Evolutionary conservation across 2,888 invertebrate species (phyloP).

Genomic region (Carcina quercana): DNA sequence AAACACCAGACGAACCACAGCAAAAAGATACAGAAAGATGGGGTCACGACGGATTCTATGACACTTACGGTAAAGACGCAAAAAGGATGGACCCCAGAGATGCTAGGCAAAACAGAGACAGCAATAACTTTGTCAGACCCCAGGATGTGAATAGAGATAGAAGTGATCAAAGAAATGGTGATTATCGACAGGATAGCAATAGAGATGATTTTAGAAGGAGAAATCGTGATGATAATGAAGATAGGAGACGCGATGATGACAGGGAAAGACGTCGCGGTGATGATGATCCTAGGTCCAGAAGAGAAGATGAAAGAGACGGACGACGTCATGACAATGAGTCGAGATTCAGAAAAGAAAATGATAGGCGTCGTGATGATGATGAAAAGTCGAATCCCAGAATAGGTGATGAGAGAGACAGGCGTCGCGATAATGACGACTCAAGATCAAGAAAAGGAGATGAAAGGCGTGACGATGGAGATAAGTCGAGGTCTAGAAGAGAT

Average conservation of each 20-base stretch:
- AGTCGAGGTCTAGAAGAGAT: background rate
- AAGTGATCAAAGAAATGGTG: conserved; percentile 16
- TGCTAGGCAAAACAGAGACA: conserved; percentile 30
- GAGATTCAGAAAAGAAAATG: background rate
- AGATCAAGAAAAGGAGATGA: conserved; percentile 12
- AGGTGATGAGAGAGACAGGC: conserved; percentile 7
- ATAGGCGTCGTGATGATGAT: background rate
- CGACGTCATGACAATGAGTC: conserved; percentile 9
- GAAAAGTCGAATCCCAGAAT: background rate
- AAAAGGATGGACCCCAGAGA: conserved; percentile 32
- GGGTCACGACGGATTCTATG: conserved; percentile 65
- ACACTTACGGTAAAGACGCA: conserved; percentile 57
- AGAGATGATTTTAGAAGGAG: conserved; percentile 15
- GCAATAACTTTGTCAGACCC: conserved; percentile 32
- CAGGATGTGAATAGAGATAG: conserved; percentile 19
- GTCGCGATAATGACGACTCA: conserved; percentile 10
- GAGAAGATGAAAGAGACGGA: conserved; percentile 12
- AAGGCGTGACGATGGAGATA: conserved; percentile 12
- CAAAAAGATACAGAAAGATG: conserved; percentile 42
- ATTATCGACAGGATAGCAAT: conserved; percentile 15
- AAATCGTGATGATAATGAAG: conserved; percentile 9
- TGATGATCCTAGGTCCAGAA: conserved; percentile 1
- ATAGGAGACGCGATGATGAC: conserved; percentile 6
- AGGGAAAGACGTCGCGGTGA: background rate
- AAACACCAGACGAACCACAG: conserved; percentile 27